Conservation (phyloP, 2,797 vertebrate genomes). For the Parambassis ranga region DNA sequence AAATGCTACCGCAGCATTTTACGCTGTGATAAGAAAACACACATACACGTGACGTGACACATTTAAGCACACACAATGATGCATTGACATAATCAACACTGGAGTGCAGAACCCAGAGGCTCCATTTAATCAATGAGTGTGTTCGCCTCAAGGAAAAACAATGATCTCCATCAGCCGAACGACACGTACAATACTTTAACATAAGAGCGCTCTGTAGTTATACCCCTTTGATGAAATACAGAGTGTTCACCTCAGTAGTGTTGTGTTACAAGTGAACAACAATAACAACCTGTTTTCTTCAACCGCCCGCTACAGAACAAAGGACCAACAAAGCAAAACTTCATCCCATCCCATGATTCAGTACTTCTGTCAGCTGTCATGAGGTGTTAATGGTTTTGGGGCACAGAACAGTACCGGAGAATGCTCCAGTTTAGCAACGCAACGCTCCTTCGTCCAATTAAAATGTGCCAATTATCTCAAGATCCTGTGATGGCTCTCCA, state of each 20-base stretch:
- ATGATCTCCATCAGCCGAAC: neutral
- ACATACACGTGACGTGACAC: constrained; percentile 26
- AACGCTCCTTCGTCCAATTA: constrained; percentile 56
- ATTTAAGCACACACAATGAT: constrained; percentile 34
- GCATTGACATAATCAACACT: constrained; percentile 64
- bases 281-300: neutral
- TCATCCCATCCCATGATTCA: constrained; percentile 11
- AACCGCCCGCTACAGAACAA: neutral
- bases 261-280: neutral
- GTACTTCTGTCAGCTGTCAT: constrained; percentile 35
- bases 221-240: neutral
- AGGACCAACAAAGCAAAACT: neutral
- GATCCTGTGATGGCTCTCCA: constrained; percentile 56
- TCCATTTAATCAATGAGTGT: constrained; percentile 48
- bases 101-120: constrained; percentile 53
- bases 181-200: neutral
- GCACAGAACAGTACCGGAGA: constrained; percentile 23
- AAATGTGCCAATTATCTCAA: constrained; percentile 67
- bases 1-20: constrained; percentile 58
- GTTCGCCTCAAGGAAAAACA: neutral
- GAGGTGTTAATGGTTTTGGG: constrained; percentile 47
- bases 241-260: neutral
- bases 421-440: constrained; percentile 42
- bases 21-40: constrained; percentile 1
- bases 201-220: neutral